Conservation (phyloP, 2,888 invertebrate species). For the Liodrosophila aerea region DNA sequence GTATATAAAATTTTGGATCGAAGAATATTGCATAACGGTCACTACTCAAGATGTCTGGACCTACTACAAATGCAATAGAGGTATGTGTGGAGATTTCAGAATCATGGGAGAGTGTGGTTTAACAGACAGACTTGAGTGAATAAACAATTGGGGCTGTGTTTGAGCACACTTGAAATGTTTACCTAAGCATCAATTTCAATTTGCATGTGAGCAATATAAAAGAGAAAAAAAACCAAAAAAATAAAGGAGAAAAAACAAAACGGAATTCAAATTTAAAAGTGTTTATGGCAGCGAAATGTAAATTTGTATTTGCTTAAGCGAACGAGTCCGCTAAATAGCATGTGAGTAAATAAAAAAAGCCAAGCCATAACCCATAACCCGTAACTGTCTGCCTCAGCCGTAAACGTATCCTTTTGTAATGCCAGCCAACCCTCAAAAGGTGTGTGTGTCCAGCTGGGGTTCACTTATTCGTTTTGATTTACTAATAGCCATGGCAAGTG, state of each 20-base stretch:
- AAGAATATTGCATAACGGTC: neutral
- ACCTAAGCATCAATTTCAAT: slow-evolving; percentile 79
- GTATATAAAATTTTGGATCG: neutral
- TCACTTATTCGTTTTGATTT: slow-evolving; percentile 16
- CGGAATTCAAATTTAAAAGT: slow-evolving; percentile 79
- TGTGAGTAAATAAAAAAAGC: slow-evolving; percentile 30
- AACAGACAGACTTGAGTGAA: slow-evolving; percentile 40
- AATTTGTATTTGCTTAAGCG: slow-evolving; percentile 77
- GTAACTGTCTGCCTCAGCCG: slow-evolving; percentile 4
- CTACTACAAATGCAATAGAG: slow-evolving; percentile 25
- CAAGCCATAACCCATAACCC: too few species aligned
- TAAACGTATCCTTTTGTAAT: slow-evolving; percentile 27
- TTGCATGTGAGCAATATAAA: slow-evolving; percentile 67
- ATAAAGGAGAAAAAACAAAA: slow-evolving; percentile 27
- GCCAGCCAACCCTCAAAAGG: slow-evolving; percentile 38
- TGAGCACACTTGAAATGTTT: slow-evolving; percentile 53
- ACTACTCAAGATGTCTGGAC: slow-evolving; percentile 23
- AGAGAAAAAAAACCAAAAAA: slow-evolving; percentile 19
- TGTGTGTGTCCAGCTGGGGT: slow-evolving; percentile 14
- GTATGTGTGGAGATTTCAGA: slow-evolving; percentile 27
- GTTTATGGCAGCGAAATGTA: slow-evolving; percentile 80
- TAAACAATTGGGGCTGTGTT: too few species aligned
- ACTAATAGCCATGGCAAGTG: slow-evolving; percentile 1
- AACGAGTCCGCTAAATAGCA: slow-evolving; percentile 54
- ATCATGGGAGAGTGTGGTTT: neutral